Evolutionary conservation across 2,888 invertebrate species (phyloP).

Genomic region (Hybos culiciformis): DNA sequence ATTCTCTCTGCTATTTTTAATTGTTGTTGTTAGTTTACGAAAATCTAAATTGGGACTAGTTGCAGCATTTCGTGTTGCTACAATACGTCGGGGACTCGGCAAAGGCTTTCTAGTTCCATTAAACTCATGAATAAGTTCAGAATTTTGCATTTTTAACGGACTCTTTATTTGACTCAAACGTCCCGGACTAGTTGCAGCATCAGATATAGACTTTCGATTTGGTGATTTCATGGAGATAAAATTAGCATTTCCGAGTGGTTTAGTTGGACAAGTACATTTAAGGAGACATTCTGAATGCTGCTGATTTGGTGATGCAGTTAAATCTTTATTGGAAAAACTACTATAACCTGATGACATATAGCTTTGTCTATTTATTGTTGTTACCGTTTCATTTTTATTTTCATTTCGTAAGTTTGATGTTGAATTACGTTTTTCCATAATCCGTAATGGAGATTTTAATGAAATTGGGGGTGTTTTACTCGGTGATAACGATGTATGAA

Average conservation of each 20-base stretch:
- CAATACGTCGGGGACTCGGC: conserved; percentile 18
- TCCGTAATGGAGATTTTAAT: not conserved
- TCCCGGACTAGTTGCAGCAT: conserved; percentile 19
- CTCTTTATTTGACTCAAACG: conserved; percentile 11
- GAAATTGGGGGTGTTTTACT: conserved; percentile 1
- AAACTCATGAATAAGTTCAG: too few relatives aligned
- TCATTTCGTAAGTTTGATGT: conserved; percentile 4
- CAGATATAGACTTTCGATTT: conserved; percentile 13
- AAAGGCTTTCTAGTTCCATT: conserved; percentile 10
- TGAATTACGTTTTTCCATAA: too few relatives aligned
- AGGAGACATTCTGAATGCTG: conserved; percentile 14
- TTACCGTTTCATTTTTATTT: conserved; percentile 16
- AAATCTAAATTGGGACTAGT: conserved; percentile 26
- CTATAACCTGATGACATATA: conserved; percentile 19
- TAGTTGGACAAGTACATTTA: conserved; percentile 16
- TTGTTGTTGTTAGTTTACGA: conserved; percentile 30
- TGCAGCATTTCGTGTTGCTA: conserved; percentile 35
- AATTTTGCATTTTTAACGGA: conserved; percentile 7
- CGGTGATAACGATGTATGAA: not conserved
- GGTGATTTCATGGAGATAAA: conserved; percentile 8
- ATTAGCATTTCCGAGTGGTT: conserved; percentile 3
- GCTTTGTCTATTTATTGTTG: conserved; percentile 19
- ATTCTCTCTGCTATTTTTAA: conserved; percentile 38
- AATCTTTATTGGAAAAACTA: conserved; percentile 16
- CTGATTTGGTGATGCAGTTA: conserved; percentile 1